Evolutionary conservation across 92 coral and sea anemone genomes (phyloP), one percentile per base, ranked within the genome.

Genomic region (Bergia puertoricense): DNA sequence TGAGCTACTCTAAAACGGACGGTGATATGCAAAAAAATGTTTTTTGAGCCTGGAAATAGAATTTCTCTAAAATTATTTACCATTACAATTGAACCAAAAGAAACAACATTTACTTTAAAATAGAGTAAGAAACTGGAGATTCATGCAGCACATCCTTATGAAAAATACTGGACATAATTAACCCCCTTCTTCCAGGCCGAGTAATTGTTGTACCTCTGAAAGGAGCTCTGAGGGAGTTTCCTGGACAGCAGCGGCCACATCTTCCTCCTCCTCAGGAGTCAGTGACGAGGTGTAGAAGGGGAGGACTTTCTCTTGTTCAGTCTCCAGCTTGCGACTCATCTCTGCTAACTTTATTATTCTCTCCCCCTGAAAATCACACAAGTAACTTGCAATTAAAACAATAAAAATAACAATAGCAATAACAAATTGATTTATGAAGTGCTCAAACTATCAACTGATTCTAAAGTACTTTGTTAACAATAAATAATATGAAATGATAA

Each of bases 301-400:
- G 51, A 97, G 95, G 22, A 97, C 99, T 76, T 97, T 97, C 78
- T 97, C 99, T 83, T 94, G 93, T 85, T 97, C 99, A 20, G 99
- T 97, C 86, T 97, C 99, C 66, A 97, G 94, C 89, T 97, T 97
- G 54, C 99, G 97, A 68, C 94, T 90, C 99, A 97, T 97, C 76
- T 97, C 99, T 18, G 97, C 89, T 36, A 97, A 85, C 74, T 96
- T 96, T 57, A 97, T 82, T 45, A 97, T 97, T 66, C 96, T 90
- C 75, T 94, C 99, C 23, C 98, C 96, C 98, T 95, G 50, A 79
- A 72, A 15, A 79, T 82, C 10, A 42, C 18, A 48, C 7, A 44
- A n/a, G 11, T 5, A 22, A 18, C 30, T 23, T 16, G 8, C 50
- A 7, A 8, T 48, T 48, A 7, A 48, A 48, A 48, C 54, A 48